Base-by-base conservation (phyloP, 2,113 vertebrate species). In the Indicator indicator region DNA sequence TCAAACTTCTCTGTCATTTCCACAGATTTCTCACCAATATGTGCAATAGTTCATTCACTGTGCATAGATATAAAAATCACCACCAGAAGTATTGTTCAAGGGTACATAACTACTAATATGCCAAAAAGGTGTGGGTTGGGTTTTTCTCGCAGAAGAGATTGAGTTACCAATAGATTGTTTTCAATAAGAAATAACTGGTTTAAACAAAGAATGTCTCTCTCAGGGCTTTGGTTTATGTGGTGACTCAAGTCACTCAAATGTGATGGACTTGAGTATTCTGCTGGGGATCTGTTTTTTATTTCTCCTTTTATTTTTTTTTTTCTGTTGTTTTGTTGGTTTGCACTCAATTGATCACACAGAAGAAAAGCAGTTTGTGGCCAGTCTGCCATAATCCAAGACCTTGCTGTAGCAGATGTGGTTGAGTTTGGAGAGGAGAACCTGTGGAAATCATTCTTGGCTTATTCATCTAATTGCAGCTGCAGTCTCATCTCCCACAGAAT, bases 381-480 rank as follows among this genome's bases (percentile, higher is more conserved):
- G 0, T n/a, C 33, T 78, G 50, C 80, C 32, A 20, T 63, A 58
- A 70, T 13, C 33, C 68, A 26, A 42, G 48, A 26, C 44, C 33
- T 78, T 86, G 50, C 44, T 78, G 17, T 60, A 18, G 11, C 20
- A 20, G 27, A 2, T 54, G 36, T 1, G 1, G 10, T 12, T 90
- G 85, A 64, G 11, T 90, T 95, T 72, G 58, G 65, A 81, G 83
- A 86, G 70, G 74, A 26, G 60, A 88, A 52, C 60, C 28, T 52
- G 27, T 83, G 52, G 75, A 91, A 88, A 60, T 73, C 9, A 2
- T 48, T 32, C 28, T 9, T 4, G 1, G 0, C 1, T 91, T 85
- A 59, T 60, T 91, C 68, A 71, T 42, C 78, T 60, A 40, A 36
- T 82, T 82, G 67, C 44, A 85, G 40, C 74, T 91, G 38, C 46